Evolutionary conservation across 2,113 vertebrate species (phyloP), one percentile per base, ranked within the genome.

Genomic region (Porphyrio hochstetteri): DNA sequence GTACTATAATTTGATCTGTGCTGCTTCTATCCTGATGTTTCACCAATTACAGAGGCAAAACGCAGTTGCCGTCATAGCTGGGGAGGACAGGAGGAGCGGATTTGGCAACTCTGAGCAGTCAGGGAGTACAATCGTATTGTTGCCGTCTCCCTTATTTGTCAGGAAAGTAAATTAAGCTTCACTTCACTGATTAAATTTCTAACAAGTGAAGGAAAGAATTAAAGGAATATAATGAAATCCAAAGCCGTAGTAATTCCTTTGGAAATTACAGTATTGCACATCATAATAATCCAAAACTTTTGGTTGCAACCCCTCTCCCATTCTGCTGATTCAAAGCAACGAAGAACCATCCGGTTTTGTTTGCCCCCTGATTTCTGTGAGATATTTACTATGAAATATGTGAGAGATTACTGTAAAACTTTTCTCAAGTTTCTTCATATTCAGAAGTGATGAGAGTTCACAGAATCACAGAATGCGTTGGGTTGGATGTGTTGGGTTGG

Each of bases 131-230:
- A 46, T 13, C 65, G 11, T 38, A 36, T 61, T 77, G 59, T 63
- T 94, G 38, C 2, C 53, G 86, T 84, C 6, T 65, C 53, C 59
- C 18, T 75, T 93, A 36, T 90, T 92, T 86, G 10, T 78, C 63
- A 77, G 31, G 36, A 92, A 82, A 88, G 83, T 85, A 95, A 94
- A 92, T 94, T 70, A 90, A 92, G 5, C 61, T 84, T 94, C 56
- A 44, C 12, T 77, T 91, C 35, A 46, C 63, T 88, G 65, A 92
- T 86, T 81, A 64, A 65, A 59, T 95, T 95, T 92, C 29, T 23
- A 89, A 23, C 10, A 56, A 88, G 68, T 68, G 57, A 71, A 71
- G 74, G 42, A 88, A 95, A 82, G 46, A 91, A 81, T 91, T 85
- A 87, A 85, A 64, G 20, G 50, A 68, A 59, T 79, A 46, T 78